A percentile compares a stretch with the other conserved stretches of the same genome.
Conservation (phyloP, 2,888 invertebrate genomes). For the Eupithecia insigniata region DNA sequence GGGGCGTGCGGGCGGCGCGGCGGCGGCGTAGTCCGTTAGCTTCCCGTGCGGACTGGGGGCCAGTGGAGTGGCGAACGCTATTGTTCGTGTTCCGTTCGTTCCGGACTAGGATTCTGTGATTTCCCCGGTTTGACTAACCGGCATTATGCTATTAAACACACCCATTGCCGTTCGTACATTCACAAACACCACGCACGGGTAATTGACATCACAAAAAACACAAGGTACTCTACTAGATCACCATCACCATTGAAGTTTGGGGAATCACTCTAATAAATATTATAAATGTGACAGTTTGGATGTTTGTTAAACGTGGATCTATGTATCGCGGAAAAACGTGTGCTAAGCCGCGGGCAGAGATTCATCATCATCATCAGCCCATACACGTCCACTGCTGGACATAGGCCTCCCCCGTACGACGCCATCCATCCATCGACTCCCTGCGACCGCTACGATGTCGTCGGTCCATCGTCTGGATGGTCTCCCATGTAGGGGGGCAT, state of each 20-base stretch:
- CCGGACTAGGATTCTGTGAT: constrained; percentile 57
- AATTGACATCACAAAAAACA: constrained; percentile 12
- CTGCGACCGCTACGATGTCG: too few species aligned
- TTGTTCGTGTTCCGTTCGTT: constrained; percentile 61
- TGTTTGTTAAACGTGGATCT: too few species aligned
- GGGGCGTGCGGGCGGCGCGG: too few species aligned
- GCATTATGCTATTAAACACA: constrained; percentile 44
- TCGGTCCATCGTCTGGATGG: too few species aligned
- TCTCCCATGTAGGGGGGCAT: too few species aligned
- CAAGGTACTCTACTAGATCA: background rate
- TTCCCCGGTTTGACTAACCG: constrained; percentile 46
- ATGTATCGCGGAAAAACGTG: too few species aligned
- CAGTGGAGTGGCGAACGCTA: constrained; percentile 26
- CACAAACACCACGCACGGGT: constrained; percentile 24
- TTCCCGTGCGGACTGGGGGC: constrained; percentile 55
- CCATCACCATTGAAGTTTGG: background rate
- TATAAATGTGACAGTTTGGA: too few species aligned
- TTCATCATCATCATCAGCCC: too few species aligned
- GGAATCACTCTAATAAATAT: background rate
- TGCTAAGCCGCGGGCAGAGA: too few species aligned
- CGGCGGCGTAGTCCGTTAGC: constrained; percentile 56
- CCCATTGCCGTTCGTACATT: constrained; percentile 33
- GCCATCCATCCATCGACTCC: too few species aligned
- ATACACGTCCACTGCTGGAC: too few species aligned
- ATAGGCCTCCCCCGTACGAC: too few species aligned